These are phyloP conservation scores for Tethya wilhelma DNA, from an alignment of 37 sponge, comb jelly and placozoan genomes.

Conservation along the genomic window DNA sequence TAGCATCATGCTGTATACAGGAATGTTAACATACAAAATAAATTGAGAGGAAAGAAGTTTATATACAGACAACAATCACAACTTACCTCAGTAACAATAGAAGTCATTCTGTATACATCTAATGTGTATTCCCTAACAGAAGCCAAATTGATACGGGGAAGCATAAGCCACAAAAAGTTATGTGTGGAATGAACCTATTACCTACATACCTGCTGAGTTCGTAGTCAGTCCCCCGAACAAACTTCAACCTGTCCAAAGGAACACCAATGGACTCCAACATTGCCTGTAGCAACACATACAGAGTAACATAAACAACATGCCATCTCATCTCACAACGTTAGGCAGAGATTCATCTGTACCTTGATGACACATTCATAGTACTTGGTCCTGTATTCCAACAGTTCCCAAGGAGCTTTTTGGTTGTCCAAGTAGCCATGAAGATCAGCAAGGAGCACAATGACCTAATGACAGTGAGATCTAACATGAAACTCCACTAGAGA, in stretches of 20 bases:
- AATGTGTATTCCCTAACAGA: slow-evolving; percentile 96
- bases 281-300: slow-evolving; percentile 31
- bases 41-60: not conserved
- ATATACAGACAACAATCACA: not conserved
- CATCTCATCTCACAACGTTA: not conserved
- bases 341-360: slow-evolving; percentile 19
- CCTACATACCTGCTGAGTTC: slow-evolving; percentile 74
- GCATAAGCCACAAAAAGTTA: not conserved
- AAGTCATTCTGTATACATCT: slow-evolving; percentile 92
- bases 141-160: no score
- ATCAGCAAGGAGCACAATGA: slow-evolving; percentile 93
- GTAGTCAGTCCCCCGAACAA: slow-evolving; percentile 91
- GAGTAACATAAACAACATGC: not conserved
- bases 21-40: not conserved
- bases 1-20: slow-evolving; percentile 92
- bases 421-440: slow-evolving; percentile 97
- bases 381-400: slow-evolving; percentile 75
- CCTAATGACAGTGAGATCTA: slow-evolving; percentile 59
- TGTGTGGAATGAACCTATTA: not conserved
- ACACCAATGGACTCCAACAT: slow-evolving; percentile 94
- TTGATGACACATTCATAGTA: slow-evolving; percentile 95
- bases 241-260: slow-evolving; percentile 88
- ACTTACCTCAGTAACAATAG: slow-evolving; percentile 89
- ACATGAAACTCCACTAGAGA: no score
- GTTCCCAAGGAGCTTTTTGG: slow-evolving; percentile 96